These are phyloP conservation scores for Hyposoter didymator DNA, from an alignment of 2,888 invertebrate species.

Conservation along the genomic window DNA sequence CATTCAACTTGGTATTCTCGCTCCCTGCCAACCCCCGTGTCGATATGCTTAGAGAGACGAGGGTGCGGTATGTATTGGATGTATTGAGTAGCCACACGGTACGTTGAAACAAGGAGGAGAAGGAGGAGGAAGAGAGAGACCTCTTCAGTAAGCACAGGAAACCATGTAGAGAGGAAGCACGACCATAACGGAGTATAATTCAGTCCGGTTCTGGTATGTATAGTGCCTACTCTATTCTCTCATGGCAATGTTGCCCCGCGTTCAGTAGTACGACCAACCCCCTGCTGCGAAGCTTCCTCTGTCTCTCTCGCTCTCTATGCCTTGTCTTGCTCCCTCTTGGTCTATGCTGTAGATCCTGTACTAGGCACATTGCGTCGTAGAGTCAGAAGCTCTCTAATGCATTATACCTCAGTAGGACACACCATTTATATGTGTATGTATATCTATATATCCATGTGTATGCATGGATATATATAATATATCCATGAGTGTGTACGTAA, in stretches of 20 bases:
- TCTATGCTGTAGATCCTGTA: constrained; percentile 42
- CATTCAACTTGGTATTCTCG: constrained; percentile 52
- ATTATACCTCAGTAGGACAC: constrained; percentile 77
- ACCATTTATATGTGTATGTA: constrained; percentile 72
- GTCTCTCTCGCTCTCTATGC: constrained; percentile 9
- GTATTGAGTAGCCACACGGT: constrained; percentile 76
- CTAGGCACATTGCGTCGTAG: constrained; percentile 65
- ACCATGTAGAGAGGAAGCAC: constrained; percentile 73
- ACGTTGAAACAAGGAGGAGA: constrained; percentile 57
- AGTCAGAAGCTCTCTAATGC: constrained; percentile 76
- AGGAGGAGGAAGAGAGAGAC: constrained; percentile 37
- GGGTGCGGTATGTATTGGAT: constrained; percentile 74
- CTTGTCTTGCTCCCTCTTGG: constrained; percentile 29
- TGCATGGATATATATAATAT: constrained; percentile 12
- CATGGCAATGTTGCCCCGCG: constrained; percentile 74
- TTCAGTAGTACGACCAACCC: constrained; percentile 68
- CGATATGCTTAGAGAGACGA: constrained; percentile 74
- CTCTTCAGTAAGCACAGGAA: constrained; percentile 67
- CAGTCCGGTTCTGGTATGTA: constrained; percentile 80
- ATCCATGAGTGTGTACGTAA: constrained; percentile 66
- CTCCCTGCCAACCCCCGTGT: constrained; percentile 60
- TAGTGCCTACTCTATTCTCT: constrained; percentile 78
- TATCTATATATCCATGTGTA: constrained; percentile 5
- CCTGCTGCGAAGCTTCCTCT: constrained; percentile 60
- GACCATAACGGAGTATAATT: constrained; percentile 81